Evolutionary conservation across 2,888 invertebrate genomes (phyloP), one percentile per base, ranked within the genome.

Genomic region (Hesperia comma): DNA sequence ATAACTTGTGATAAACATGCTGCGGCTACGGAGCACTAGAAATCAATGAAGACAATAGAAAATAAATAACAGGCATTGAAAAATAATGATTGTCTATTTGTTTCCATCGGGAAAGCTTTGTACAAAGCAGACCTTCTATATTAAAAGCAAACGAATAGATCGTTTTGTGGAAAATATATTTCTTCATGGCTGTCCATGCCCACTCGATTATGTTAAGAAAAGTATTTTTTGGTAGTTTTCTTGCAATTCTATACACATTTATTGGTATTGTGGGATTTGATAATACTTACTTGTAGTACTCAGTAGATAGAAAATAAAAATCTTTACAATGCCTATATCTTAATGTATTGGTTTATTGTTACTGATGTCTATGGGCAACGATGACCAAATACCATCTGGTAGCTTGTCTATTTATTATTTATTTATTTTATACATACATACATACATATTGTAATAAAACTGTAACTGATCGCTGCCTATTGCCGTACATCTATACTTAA

Each of bases 1-100:
- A 55, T 40, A 15, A 17, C 46, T 55, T 67, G 61, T 19, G 61
- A 56, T 33, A 64, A 61, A 12, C 72, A 74, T 51, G 70, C 51
- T 6, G 63, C 69, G 19, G 72, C 10, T 12, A 76, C 10, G 7
- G 73, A 69, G 58, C 62, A 68, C 80, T 80, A 72, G 14, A 74
- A 70, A 66, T 61, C 19, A 26, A 55, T 53, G 17, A 40, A 51
- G 41, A 58, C n/a, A 51, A 41, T 26, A 53, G 58, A 64, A 54
- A 64, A 43, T 53, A 60, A 64, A 66, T 14, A 21, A 66, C 21
- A n/a, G n/a, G 15, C 54, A 15, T 46, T 19, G 60, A 33, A 46
- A 60, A 60, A 49, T 49, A 60, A 49, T 14, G 19, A 17, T 10
- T 26, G n/a, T 58, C 17, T 17, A 46, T 66, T 46, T 55, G 43